Conservation (phyloP, 2,888 invertebrate genomes). For the Octonoba sinensis region DNA sequence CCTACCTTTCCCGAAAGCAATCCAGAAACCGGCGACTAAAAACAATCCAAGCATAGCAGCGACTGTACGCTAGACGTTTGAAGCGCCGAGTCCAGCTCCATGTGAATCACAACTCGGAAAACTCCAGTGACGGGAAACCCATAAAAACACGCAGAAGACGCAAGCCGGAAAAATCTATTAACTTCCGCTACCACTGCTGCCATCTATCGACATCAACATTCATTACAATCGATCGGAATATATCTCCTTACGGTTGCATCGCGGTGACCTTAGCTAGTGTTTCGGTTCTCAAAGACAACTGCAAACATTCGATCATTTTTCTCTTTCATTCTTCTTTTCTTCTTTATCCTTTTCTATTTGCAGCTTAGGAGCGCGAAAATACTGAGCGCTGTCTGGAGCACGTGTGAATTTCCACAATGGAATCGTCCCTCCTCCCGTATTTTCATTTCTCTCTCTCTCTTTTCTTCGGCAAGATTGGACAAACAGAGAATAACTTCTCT, state of each 20-base stretch:
- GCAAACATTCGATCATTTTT: slow-evolving; percentile 58
- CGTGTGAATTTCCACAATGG: slow-evolving; percentile 56
- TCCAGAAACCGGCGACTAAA: slow-evolving; percentile 40
- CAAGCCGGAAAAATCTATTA: slow-evolving; percentile 12
- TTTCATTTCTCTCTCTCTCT: slow-evolving; percentile 13
- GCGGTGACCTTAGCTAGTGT: slow-evolving; percentile 54
- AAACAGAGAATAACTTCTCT: slow-evolving; percentile 36
- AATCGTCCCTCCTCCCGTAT: slow-evolving; percentile 29
- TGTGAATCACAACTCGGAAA: slow-evolving; percentile 56
- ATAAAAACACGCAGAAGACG: slow-evolving; percentile 11
- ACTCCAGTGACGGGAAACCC: slow-evolving; percentile 26
- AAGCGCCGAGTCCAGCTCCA: slow-evolving; percentile 38
- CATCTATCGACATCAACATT: slow-evolving; percentile 29
- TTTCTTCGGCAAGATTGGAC: slow-evolving; percentile 22
- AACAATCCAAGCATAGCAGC: slow-evolving; percentile 60
- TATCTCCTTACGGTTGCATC: slow-evolving; percentile 45
- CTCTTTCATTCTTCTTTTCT: slow-evolving; percentile 12
- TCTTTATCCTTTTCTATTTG: slow-evolving; percentile 13
- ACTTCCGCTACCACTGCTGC: slow-evolving; percentile 15
- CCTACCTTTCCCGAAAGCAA: slow-evolving; percentile 54
- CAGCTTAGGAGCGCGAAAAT: slow-evolving; percentile 46
- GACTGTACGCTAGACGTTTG: slow-evolving; percentile 34
- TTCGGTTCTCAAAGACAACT: slow-evolving; percentile 55
- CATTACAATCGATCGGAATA: slow-evolving; percentile 47
- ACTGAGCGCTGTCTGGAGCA: slow-evolving; percentile 54